Conservation (phyloP, 2,113 vertebrate genomes). For the Takifugu bimaculatus region DNA sequence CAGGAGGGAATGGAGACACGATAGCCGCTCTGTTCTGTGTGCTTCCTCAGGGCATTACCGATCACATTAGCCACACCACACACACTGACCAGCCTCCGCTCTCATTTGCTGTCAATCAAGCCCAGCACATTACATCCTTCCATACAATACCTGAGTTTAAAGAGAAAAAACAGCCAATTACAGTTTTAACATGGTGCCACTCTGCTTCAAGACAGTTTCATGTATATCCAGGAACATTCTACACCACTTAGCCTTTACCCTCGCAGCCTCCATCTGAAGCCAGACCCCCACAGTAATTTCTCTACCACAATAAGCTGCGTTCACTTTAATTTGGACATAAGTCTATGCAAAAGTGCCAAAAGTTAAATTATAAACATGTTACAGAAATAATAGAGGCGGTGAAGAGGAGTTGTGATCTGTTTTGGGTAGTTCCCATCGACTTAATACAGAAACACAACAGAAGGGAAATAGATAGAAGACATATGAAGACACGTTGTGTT, state of each 20-base stretch:
- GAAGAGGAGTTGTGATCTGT: conserved; percentile 18
- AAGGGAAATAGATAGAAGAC: conserved; percentile 1
- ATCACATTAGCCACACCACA: conserved; percentile 67
- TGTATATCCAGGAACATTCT: conserved; percentile 37
- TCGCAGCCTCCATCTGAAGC: conserved; percentile 33
- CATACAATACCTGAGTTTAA: conserved; percentile 52
- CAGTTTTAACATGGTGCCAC: conserved; percentile 36
- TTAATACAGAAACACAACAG: conserved; percentile 17
- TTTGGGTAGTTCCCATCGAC: conserved; percentile 6
- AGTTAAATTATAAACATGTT: conserved; percentile 25
- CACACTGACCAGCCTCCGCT: conserved; percentile 56
- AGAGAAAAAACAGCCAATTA: conserved; percentile 48
- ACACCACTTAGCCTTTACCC: conserved; percentile 40
- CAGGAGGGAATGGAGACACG: conserved; percentile 16
- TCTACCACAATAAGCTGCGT: conserved; percentile 5
- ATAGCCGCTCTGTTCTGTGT: conserved; percentile 37
- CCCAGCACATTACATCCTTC: conserved; percentile 41
- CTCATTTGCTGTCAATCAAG: conserved; percentile 69
- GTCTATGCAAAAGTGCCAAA: conserved; percentile 34
- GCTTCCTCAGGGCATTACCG: conserved; percentile 64
- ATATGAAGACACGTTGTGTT: conserved; percentile 11
- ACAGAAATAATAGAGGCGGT: conserved; percentile 6
- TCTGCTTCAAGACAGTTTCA: conserved; percentile 50
- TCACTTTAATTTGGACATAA: conserved; percentile 38
- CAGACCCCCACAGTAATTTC: conserved; percentile 40